A percentile compares a stretch with the other conserved stretches of the same genome.
These are phyloP conservation scores for Ophioderma brevispina DNA, from an alignment of 35 echinoderm and acorn worm genomes.

Conservation along the genomic window DNA sequence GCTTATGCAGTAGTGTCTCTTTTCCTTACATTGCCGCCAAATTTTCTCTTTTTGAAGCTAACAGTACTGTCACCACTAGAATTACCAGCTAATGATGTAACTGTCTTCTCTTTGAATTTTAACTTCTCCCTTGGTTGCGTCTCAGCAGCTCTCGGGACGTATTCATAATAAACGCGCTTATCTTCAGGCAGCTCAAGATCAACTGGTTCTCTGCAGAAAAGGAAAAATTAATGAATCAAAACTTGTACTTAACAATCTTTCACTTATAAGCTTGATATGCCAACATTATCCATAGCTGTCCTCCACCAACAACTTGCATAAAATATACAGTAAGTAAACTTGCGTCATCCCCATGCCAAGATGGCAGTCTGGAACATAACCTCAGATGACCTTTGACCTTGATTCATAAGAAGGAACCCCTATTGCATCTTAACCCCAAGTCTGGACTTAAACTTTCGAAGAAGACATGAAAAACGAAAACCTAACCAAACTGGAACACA, in stretches of 20 bases:
- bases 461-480: too few species aligned
- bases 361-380: too few species aligned
- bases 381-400: too few species aligned
- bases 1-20: not conserved
- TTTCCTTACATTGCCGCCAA: constrained; percentile 22
- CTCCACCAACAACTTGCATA: too few species aligned
- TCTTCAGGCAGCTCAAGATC: constrained; percentile 54
- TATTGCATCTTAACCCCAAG: too few species aligned
- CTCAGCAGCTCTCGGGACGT: constrained; percentile 45
- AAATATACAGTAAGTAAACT: too few species aligned
- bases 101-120: constrained; percentile 44
- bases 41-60: constrained; percentile 37
- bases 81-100: not conserved
- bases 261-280: not conserved
- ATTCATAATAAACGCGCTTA: not conserved
- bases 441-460: too few species aligned
- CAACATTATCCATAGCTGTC: not conserved
- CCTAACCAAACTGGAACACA: too few species aligned
- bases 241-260: not conserved
- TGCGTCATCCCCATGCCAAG: too few species aligned
- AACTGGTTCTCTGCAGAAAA: not conserved
- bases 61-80: not conserved
- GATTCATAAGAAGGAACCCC: too few species aligned
- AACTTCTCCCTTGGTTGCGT: constrained; percentile 50
- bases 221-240: not conserved